Percentiles rank a stretch among this genome's conserved stretches.
Evolutionary conservation across 2,113 vertebrate species (phyloP).

Genomic region (Cynocephalus volans): DNA sequence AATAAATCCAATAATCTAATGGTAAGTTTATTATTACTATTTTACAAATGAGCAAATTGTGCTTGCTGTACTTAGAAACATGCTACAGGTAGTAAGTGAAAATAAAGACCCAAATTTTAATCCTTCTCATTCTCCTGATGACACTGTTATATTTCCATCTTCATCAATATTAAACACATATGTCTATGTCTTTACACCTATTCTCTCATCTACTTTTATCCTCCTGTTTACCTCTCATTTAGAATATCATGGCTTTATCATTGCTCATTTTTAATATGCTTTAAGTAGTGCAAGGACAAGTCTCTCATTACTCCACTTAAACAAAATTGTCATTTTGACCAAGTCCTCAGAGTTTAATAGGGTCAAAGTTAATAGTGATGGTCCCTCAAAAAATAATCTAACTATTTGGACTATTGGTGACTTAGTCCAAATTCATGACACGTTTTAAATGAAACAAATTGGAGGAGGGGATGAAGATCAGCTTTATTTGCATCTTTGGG

Average conservation of each 20-base stretch:
- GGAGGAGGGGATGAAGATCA: background rate
- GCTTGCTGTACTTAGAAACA: background rate
- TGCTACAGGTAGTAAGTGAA: background rate
- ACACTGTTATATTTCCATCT: background rate
- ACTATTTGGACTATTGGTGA: background rate
- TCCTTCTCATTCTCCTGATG: background rate
- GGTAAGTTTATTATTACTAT: background rate
- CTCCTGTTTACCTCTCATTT: background rate
- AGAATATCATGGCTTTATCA: background rate
- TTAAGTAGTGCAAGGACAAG: background rate
- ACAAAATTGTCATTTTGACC: background rate
- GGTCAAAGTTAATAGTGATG: background rate
- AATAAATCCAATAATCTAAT: background rate
- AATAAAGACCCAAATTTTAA: background rate
- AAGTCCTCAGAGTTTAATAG: background rate
- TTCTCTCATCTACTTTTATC: background rate
- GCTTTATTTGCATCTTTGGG: background rate
- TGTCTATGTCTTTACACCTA: background rate
- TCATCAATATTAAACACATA: background rate
- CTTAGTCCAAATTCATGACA: background rate
- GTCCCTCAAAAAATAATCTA: too few relatives aligned
- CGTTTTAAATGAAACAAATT: background rate
- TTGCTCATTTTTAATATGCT: background rate
- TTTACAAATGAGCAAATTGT: background rate
- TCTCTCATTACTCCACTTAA: background rate